Conservation (phyloP, 1,140 invertebrate species). For the Ostrea edulis region DNA sequence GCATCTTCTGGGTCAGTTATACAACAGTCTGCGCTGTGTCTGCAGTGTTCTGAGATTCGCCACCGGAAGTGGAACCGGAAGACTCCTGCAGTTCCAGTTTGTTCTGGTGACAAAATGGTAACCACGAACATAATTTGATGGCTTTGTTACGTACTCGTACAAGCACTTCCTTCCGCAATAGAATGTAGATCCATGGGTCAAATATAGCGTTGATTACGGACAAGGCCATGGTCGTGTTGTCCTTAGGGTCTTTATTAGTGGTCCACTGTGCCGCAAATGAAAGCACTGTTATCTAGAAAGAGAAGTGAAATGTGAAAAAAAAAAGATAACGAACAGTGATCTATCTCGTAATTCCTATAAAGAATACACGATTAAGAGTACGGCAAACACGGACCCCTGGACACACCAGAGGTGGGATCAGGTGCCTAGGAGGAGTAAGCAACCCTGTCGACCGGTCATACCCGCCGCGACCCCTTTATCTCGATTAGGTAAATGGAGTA, state of each 20-base stretch:
- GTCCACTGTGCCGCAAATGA: background rate
- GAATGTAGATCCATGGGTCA: slow-evolving; percentile 31
- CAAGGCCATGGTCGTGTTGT: background rate
- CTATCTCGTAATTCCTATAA: too few relatives aligned
- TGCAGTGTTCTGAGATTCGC: too few relatives aligned
- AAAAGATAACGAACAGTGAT: too few relatives aligned
- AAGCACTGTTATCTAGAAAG: background rate
- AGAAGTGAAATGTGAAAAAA: background rate
- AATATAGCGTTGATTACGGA: background rate
- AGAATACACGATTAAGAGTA: too few relatives aligned
- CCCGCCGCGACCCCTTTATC: too few relatives aligned
- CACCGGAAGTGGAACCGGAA: background rate
- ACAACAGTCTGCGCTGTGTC: too few relatives aligned
- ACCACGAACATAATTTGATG: background rate
- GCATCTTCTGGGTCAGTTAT: too few relatives aligned
- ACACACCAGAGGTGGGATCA: too few relatives aligned
- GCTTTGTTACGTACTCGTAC: background rate
- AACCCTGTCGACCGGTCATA: too few relatives aligned
- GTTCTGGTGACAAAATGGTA: background rate
- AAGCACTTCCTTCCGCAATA: background rate
- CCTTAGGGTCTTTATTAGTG: background rate
- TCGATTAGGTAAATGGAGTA: too few relatives aligned
- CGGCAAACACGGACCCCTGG: too few relatives aligned
- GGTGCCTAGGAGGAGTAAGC: too few relatives aligned
- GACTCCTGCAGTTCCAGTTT: background rate